Percentiles rank a stretch among this genome's conserved stretches.
phyloP scores from a whole-genome alignment of 2,113 vertebrate species.

The Cacatua alba region DNA sequence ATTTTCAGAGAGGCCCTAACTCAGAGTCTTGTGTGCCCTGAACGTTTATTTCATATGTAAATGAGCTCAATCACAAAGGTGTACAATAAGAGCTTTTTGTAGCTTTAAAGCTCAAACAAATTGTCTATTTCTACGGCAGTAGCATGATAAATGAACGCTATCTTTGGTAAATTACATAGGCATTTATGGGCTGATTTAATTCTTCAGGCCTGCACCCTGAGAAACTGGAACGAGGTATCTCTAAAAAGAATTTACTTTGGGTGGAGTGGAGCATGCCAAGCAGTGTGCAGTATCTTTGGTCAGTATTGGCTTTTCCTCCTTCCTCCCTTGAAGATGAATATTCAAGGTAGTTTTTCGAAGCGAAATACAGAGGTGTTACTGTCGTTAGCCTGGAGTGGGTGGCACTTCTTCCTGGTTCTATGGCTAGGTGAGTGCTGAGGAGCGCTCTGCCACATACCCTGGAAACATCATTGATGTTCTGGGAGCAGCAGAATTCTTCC shows the following conservation, averaged over 20 bases:
- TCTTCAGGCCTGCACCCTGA: neutral
- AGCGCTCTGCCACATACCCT: neutral
- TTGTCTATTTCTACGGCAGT: neutral
- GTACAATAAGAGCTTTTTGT: neutral
- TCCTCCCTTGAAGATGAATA: neutral
- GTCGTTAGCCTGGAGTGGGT: neutral
- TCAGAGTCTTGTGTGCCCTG: neutral
- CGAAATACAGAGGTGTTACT: neutral
- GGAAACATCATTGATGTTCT: neutral
- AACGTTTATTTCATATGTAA: conserved; percentile 1
- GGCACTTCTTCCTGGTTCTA: neutral
- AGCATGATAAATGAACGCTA: neutral
- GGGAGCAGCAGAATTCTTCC: neutral
- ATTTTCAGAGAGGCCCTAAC: neutral
- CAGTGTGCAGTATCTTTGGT: neutral
- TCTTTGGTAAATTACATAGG: neutral
- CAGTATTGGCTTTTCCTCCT: neutral
- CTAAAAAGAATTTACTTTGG: neutral
- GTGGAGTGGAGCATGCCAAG: neutral
- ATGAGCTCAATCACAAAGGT: neutral
- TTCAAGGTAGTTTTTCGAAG: neutral
- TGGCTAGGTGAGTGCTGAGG: neutral
- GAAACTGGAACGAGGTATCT: neutral
- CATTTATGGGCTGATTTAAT: neutral
- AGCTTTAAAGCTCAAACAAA: neutral